These are phyloP conservation scores for Forbesichthys papilliferus DNA, from an alignment of 2,113 vertebrate genomes.

Conservation along the genomic window DNA sequence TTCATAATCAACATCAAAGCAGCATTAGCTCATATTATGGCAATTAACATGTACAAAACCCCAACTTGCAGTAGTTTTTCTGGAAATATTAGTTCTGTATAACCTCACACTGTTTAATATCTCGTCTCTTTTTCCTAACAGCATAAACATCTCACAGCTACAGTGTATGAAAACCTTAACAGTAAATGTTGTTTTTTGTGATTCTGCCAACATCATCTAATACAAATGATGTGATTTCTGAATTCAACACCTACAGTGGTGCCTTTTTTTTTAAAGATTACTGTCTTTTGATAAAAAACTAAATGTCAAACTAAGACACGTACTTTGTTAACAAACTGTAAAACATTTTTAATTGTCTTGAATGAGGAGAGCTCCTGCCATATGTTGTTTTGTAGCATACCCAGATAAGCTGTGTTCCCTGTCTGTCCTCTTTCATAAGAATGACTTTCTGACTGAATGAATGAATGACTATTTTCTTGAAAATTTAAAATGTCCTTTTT, in stretches of 20 bases:
- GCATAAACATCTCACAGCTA: conserved; percentile 30
- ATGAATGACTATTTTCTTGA: conserved; percentile 54
- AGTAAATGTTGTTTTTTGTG: conserved; percentile 54
- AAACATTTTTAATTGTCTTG: conserved; percentile 60
- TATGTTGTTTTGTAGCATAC: conserved; percentile 60
- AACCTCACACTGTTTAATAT: conserved; percentile 38
- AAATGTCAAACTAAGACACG: conserved; percentile 40
- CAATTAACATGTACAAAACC: conserved; percentile 45
- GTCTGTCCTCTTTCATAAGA: conserved; percentile 60
- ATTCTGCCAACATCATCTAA: conserved; percentile 41
- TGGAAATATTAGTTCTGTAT: conserved; percentile 33
- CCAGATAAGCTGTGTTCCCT: conserved; percentile 54
- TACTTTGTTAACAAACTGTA: conserved; percentile 58
- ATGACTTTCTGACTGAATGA: conserved; percentile 59
- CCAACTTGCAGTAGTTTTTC: conserved; percentile 39
- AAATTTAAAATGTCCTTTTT: conserved; percentile 65
- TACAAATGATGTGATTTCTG: conserved; percentile 37
- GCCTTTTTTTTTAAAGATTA: conserved; percentile 64
- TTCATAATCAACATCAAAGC: conserved; percentile 22
- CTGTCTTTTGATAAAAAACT: conserved; percentile 57
- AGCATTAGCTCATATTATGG: conserved; percentile 41
- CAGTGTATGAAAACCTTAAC: conserved; percentile 47
- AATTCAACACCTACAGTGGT: conserved; percentile 64
- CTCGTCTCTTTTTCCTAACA: conserved; percentile 39
- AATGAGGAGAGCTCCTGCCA: conserved; percentile 53